A percentile compares a stretch with the other conserved stretches of the same genome.
Conservation (phyloP, 2,888 invertebrate genomes). For the Heteropelma amictum region DNA sequence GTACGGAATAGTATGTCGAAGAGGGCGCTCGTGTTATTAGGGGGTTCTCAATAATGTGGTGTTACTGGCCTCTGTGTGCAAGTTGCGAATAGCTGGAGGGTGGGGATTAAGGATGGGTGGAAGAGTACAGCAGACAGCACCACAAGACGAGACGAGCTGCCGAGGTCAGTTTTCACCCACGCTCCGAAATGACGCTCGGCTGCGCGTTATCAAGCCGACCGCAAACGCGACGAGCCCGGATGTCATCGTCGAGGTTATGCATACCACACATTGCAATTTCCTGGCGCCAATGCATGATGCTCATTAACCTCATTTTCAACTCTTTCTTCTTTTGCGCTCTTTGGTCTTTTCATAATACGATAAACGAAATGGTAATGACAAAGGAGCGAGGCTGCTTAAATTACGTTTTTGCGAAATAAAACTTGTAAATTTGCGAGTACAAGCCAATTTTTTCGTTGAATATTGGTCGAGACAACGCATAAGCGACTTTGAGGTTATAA, state of each 20-base stretch:
- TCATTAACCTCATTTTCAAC: constrained; percentile 12
- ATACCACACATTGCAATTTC: constrained; percentile 53
- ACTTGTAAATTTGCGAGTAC: no score
- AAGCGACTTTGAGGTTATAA: no score
- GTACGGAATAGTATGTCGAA: constrained; percentile 7
- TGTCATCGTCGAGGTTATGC: constrained; percentile 44
- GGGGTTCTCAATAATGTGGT: neutral
- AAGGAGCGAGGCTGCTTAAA: neutral
- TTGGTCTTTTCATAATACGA: neutral
- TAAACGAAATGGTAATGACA: no score
- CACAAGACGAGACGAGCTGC: constrained; percentile 56
- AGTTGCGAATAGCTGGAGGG: constrained; percentile 10
- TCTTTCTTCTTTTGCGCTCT: neutral
- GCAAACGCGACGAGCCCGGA: constrained; percentile 38
- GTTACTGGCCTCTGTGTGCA: constrained; percentile 19
- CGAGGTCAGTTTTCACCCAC: constrained; percentile 61
- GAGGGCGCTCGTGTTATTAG: constrained; percentile 23
- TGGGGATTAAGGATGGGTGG: neutral
- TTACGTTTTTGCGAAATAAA: neutral
- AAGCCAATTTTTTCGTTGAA: no score
- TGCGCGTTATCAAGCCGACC: constrained; percentile 30
- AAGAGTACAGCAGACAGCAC: constrained; percentile 4
- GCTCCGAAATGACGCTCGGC: constrained; percentile 42
- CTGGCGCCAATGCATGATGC: constrained; percentile 39
- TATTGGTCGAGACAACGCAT: no score